phyloP scores from a whole-genome alignment of 2,797 vertebrate species.

The Falco concolor region DNA sequence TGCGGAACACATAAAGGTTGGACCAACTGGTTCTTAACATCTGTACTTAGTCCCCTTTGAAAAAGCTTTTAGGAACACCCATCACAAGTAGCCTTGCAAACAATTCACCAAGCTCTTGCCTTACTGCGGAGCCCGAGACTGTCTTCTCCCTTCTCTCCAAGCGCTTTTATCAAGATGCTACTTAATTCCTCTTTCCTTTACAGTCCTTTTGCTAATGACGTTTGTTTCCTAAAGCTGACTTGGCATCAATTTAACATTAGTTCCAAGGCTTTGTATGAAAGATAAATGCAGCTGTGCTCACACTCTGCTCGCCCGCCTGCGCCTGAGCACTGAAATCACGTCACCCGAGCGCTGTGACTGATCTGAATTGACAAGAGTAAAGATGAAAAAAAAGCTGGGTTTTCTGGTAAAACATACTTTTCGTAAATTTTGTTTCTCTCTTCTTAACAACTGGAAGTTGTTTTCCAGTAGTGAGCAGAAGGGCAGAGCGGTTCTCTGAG shows the following conservation, averaged over 20 bases:
- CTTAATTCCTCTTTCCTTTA: constrained; percentile 25
- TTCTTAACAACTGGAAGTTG: neutral
- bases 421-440: neutral
- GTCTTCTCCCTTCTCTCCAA: neutral
- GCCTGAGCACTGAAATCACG: neutral
- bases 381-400: neutral
- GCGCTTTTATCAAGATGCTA: neutral
- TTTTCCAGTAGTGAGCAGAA: neutral
- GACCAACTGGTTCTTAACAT: neutral
- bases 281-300: constrained; percentile 30
- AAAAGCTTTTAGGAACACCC: constrained; percentile 1
- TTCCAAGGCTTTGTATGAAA: constrained; percentile 32
- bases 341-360: neutral
- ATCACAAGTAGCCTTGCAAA: neutral
- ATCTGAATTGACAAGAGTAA: constrained; percentile 12
- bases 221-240: constrained; percentile 42
- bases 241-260: constrained; percentile 32
- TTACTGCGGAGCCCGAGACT: neutral
- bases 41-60: neutral
- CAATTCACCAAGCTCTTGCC: neutral
- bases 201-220: constrained; percentile 16
- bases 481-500: neutral
- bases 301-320: neutral
- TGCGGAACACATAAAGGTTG: neutral
- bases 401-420: neutral